A percentile compares a stretch with the other conserved stretches of the same genome.
phyloP scores from a whole-genome alignment of 2,113 vertebrate genomes.

The Daboia siamensis region DNA sequence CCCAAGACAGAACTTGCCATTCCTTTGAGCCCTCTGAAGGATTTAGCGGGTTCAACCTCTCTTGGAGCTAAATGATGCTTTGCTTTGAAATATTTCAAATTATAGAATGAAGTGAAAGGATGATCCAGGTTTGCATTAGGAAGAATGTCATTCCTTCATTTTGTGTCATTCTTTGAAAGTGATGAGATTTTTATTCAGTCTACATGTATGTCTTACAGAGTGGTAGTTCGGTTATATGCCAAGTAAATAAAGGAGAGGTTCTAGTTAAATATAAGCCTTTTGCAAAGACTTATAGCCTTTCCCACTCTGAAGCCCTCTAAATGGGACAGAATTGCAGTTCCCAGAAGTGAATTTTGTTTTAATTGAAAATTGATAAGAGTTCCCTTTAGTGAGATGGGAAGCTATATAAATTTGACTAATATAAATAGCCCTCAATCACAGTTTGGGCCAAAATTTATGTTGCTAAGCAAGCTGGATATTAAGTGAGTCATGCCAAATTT shows the following conservation, averaged over 20 bases:
- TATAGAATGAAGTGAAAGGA: neutral
- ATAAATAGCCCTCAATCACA: no score
- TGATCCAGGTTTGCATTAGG: neutral
- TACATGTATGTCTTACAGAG: neutral
- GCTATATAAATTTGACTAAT: no score
- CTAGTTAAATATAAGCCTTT: neutral
- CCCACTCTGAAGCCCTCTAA: neutral
- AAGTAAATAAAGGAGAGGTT: neutral
- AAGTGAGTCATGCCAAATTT: no score
- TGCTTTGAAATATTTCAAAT: neutral
- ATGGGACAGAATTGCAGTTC: neutral
- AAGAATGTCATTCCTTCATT: neutral
- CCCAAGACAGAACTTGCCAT: neutral
- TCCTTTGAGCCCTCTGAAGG: neutral
- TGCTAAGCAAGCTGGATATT: no score
- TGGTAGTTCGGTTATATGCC: neutral
- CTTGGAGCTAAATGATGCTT: neutral
- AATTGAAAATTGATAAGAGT: no score
- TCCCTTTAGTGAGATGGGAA: no score
- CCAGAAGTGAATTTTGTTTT: neutral
- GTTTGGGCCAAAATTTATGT: no score
- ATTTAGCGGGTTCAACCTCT: neutral
- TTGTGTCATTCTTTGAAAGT: neutral
- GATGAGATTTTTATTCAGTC: neutral
- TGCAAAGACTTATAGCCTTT: neutral